These are phyloP conservation scores for Pantherophis vulpinus DNA, from an alignment of 2,797 vertebrate species.

Conservation along the genomic window DNA sequence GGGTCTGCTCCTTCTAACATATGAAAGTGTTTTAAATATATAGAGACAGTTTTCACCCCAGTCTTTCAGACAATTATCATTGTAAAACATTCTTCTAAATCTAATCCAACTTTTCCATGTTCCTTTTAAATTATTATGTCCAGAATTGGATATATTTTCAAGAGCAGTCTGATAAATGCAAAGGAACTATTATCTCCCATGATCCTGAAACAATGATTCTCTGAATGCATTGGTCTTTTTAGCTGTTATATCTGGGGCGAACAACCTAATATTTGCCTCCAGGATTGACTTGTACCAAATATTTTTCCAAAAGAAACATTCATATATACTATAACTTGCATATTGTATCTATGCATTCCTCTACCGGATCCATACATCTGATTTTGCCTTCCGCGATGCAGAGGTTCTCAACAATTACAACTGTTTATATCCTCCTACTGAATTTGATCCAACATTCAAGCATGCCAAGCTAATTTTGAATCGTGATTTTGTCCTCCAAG, in stretches of 20 bases:
- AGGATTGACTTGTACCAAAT: background rate
- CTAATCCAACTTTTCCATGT: background rate
- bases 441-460: background rate
- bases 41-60: background rate
- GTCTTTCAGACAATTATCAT: background rate
- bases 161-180: background rate
- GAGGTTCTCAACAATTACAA: background rate
- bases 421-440: background rate
- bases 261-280: background rate
- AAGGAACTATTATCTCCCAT: background rate
- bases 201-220: background rate
- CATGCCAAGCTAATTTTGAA: background rate
- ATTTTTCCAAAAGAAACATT: background rate
- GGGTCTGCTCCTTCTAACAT: background rate
- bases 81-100: background rate
- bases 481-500: background rate
- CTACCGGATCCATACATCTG: background rate
- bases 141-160: background rate
- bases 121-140: background rate
- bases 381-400: background rate
- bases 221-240: background rate
- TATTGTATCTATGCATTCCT: background rate
- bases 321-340: background rate
- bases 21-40: background rate
- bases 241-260: background rate